Percentiles rank a stretch among this genome's conserved stretches.
phyloP scores from a whole-genome alignment of 2,888 invertebrate genomes.

The Apoda limacodes region DNA sequence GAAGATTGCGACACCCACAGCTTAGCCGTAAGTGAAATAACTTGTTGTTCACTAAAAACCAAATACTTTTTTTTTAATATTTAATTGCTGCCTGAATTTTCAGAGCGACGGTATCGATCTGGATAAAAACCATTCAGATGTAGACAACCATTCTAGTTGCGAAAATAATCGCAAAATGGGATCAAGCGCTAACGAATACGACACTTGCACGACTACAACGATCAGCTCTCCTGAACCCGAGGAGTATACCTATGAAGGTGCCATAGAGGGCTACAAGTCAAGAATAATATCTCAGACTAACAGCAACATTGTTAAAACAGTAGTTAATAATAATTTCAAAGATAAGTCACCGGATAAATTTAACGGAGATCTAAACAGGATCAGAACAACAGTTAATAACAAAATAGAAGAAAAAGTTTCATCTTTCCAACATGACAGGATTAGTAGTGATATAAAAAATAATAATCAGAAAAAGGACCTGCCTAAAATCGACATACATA shows the following conservation, averaged over 20 bases:
- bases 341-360: slow-evolving; percentile 55
- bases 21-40: slow-evolving; percentile 69
- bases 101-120: slow-evolving; percentile 74
- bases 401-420: slow-evolving; percentile 74
- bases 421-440: slow-evolving; percentile 66
- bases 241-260: slow-evolving; percentile 89
- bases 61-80: slow-evolving; percentile 10
- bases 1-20: slow-evolving; percentile 75
- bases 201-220: slow-evolving; percentile 76
- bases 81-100: slow-evolving; percentile 23
- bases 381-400: slow-evolving; percentile 60
- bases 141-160: slow-evolving; percentile 60
- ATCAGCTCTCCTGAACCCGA: slow-evolving; percentile 78
- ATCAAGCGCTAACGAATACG: slow-evolving; percentile 72
- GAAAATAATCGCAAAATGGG: slow-evolving; percentile 58
- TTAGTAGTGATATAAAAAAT: slow-evolving; percentile 49
- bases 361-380: slow-evolving; percentile 54
- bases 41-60: no score
- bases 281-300: slow-evolving; percentile 75
- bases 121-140: slow-evolving; percentile 64
- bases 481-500: slow-evolving; percentile 85
- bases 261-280: slow-evolving; percentile 87
- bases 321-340: slow-evolving; percentile 52
- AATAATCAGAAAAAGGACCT: slow-evolving; percentile 68
- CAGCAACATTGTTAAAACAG: slow-evolving; percentile 54